phyloP scores from a whole-genome alignment of 2,888 invertebrate genomes.

The Polymixis flavicincta region DNA sequence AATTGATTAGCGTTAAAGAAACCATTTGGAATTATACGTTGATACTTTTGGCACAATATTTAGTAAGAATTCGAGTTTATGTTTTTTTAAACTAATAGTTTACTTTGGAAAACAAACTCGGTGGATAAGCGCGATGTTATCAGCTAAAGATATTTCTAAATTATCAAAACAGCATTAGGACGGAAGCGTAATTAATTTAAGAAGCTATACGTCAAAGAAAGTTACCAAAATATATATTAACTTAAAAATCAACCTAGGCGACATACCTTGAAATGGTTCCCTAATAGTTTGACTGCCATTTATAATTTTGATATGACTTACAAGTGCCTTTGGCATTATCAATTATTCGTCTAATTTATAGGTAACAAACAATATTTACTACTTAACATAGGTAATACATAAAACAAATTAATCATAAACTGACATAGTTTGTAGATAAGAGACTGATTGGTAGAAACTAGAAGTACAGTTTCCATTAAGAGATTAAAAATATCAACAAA shows the following conservation, averaged over 20 bases:
- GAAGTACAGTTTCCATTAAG: neutral
- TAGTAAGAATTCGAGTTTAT: neutral
- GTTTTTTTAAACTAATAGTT: neutral
- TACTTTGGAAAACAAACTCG: constrained; percentile 2
- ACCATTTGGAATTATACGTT: constrained; percentile 17
- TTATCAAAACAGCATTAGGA: constrained; percentile 70
- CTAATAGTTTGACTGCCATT: constrained; percentile 53
- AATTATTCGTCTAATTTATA: constrained; percentile 50
- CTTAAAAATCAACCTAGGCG: constrained; percentile 43
- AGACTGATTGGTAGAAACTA: neutral
- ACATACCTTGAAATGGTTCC: constrained; percentile 22
- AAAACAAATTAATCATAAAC: constrained; percentile 5
- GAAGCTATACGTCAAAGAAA: constrained; percentile 54
- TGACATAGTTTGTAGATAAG: neutral
- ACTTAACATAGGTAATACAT: constrained; percentile 22
- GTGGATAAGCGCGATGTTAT: constrained; percentile 26
- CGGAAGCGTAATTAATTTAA: constrained; percentile 75
- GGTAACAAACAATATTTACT: constrained; percentile 47
- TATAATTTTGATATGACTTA: constrained; percentile 79
- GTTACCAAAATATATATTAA: constrained; percentile 21
- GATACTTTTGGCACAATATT: constrained; percentile 41
- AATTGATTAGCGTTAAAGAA: constrained; percentile 37
- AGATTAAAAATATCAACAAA: neutral
- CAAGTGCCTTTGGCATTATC: constrained; percentile 77
- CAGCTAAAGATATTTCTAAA: constrained; percentile 53